These are phyloP conservation scores for Dascillus cervinus DNA, from an alignment of 2,888 invertebrate genomes.

Conservation along the genomic window DNA sequence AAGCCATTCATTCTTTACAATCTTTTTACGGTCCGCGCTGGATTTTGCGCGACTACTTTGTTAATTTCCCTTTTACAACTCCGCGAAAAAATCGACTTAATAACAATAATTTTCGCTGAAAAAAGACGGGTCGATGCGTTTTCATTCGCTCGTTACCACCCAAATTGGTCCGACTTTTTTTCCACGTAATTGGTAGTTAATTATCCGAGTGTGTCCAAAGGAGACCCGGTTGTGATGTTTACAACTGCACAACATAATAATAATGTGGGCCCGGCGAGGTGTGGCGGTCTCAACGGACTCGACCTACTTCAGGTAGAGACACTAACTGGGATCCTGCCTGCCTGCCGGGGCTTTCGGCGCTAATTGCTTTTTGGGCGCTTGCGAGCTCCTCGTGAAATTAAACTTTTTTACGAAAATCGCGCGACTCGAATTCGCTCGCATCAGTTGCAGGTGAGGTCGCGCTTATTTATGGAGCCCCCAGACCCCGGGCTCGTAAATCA, in stretches of 20 bases:
- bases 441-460: conserved; percentile 13
- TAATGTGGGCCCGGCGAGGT: conserved; percentile 8
- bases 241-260: conserved; percentile 8
- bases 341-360: no score
- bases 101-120: no score
- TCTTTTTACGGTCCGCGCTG: conserved; percentile 9
- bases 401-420: no score
- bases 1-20: conserved; percentile 24
- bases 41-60: conserved; percentile 18
- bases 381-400: no score
- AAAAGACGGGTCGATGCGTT: no score
- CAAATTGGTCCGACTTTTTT: no score
- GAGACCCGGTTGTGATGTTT: conserved; percentile 5
- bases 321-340: no score
- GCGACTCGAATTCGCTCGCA: no score
- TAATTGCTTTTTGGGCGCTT: no score
- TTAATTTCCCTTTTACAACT: conserved; percentile 17
- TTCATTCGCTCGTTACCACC: no score
- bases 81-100: conserved; percentile 15
- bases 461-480: conserved; percentile 18
- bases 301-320: conserved; percentile 6
- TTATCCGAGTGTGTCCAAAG: conserved; percentile 4
- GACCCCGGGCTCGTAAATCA: conserved; percentile 17
- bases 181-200: conserved; percentile 1
- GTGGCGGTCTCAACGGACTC: conserved; percentile 5